A percentile compares a stretch with the other conserved stretches of the same genome.
phyloP scores from a whole-genome alignment of 2,888 invertebrate genomes.

The Lamellibrachia columna region DNA sequence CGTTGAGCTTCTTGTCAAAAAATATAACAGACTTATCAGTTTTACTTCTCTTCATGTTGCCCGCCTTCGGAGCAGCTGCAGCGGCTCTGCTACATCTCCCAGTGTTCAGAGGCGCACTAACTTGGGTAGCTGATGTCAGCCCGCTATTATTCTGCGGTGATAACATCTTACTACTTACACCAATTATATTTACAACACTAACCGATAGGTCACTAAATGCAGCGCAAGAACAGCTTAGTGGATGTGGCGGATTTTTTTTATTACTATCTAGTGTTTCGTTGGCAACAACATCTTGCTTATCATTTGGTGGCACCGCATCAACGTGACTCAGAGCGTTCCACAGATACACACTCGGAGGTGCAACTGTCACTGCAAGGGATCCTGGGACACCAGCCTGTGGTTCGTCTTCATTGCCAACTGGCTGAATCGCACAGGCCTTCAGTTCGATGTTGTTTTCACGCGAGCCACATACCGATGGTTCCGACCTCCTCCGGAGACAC shows the following conservation, averaged over 20 bases:
- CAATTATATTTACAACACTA: neutral
- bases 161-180: neutral
- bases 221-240: neutral
- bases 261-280: neutral
- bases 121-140: neutral
- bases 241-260: neutral
- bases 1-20: slow-evolving; percentile 11
- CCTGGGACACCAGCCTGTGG: neutral
- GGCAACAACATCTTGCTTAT: slow-evolving; percentile 4
- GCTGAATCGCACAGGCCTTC: neutral
- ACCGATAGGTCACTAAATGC: neutral
- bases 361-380: neutral
- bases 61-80: neutral
- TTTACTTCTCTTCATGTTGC: neutral
- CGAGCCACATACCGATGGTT: neutral
- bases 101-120: neutral
- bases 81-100: neutral
- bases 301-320: neutral
- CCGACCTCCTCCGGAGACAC: neutral
- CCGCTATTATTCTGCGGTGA: neutral
- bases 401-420: neutral
- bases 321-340: neutral
- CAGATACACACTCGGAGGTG: neutral
- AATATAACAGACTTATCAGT: slow-evolving; percentile 9
- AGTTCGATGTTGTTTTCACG: neutral